phyloP scores from a whole-genome alignment of 2,888 invertebrate genomes.

The Melanostoma mellinum region DNA sequence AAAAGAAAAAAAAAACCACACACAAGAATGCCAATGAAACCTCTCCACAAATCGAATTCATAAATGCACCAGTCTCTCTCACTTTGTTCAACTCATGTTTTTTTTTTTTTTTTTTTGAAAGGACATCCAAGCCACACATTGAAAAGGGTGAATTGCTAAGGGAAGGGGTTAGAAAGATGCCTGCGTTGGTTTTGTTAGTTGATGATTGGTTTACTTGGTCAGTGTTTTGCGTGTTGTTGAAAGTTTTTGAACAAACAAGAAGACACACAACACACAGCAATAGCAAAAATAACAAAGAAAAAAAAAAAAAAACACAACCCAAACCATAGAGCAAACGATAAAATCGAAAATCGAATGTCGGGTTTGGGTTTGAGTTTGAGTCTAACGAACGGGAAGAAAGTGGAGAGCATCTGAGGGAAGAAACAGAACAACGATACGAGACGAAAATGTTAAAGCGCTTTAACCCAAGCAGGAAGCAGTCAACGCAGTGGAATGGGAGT shows the following conservation, averaged over 20 bases:
- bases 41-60: conserved; percentile 70
- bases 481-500: conserved; percentile 53
- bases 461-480: conserved; percentile 52
- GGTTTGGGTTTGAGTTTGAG: neutral
- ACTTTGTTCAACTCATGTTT: conserved; percentile 40
- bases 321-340: conserved; percentile 39
- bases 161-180: conserved; percentile 10
- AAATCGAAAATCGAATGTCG: conserved; percentile 67
- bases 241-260: conserved; percentile 61
- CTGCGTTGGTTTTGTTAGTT: conserved; percentile 60
- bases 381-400: neutral
- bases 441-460: conserved; percentile 52
- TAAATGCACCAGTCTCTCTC: conserved; percentile 59
- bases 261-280: conserved; percentile 27
- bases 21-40: conserved; percentile 47
- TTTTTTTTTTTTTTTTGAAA: conserved; percentile 14
- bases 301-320: conserved; percentile 2
- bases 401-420: neutral
- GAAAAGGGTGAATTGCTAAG: neutral
- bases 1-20: conserved; percentile 18
- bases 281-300: conserved; percentile 35
- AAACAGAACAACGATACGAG: conserved; percentile 26
- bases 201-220: conserved; percentile 72
- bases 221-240: conserved; percentile 69
- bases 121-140: conserved; percentile 29